A percentile compares a stretch with the other conserved stretches of the same genome.
These are phyloP conservation scores for Trissolcus japonicus DNA, from an alignment of 2,888 invertebrate species.

Conservation along the genomic window DNA sequence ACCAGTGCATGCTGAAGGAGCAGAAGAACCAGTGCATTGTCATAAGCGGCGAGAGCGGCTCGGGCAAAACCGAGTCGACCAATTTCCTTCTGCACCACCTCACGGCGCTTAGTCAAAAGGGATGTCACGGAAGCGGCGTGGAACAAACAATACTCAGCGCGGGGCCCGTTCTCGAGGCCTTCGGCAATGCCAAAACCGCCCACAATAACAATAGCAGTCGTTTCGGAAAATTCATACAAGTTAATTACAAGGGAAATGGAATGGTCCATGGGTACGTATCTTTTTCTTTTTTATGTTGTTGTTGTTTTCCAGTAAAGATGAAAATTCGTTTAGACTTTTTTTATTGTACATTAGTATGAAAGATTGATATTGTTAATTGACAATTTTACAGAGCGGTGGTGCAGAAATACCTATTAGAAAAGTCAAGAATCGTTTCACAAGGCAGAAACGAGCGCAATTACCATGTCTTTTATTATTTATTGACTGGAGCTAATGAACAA, in stretches of 20 bases:
- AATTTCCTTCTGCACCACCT: constrained; percentile 96
- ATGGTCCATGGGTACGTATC: constrained; percentile 91
- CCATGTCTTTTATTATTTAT: constrained; percentile 96
- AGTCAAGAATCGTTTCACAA: constrained; percentile 95
- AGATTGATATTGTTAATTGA: too few relatives aligned
- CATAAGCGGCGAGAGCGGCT: constrained; percentile 95
- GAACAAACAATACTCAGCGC: constrained; percentile 97
- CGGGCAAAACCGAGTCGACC: constrained; percentile 98
- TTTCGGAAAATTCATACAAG: constrained; percentile 98
- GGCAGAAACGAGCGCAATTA: constrained; percentile 96
- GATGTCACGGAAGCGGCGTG: constrained; percentile 95
- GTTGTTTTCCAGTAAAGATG: too few relatives aligned
- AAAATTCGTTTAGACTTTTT: too few relatives aligned
- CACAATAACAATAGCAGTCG: constrained; percentile 98
- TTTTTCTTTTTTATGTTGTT: neutral
- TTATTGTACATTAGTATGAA: too few relatives aligned
- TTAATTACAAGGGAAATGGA: constrained; percentile 98
- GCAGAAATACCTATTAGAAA: constrained; percentile 96
- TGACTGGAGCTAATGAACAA: constrained; percentile 91
- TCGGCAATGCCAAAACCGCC: constrained; percentile 98
- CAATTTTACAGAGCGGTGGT: constrained; percentile 85
- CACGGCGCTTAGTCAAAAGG: constrained; percentile 95
- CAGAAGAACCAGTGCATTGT: constrained; percentile 95
- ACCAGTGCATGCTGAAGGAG: constrained; percentile 95
- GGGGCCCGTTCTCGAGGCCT: constrained; percentile 96